Percentiles rank a stretch among this genome's conserved stretches.
phyloP scores from a whole-genome alignment of 1,140 invertebrate species.

The Drosophila tsacasi region DNA sequence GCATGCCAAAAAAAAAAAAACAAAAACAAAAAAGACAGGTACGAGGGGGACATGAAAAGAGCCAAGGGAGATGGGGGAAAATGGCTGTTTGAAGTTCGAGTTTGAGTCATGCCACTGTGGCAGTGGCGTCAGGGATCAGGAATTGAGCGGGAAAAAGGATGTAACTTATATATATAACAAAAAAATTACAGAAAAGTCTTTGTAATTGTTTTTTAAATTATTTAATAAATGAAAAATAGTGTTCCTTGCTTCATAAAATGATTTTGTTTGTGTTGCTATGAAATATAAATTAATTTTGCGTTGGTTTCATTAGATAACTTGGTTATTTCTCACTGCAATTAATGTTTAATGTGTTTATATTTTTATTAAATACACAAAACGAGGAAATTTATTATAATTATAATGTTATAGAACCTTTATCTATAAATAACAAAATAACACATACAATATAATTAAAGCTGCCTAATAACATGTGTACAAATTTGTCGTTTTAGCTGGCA shows the following conservation, averaged over 20 bases:
- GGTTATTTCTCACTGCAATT: not conserved
- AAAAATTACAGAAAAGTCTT: not conserved
- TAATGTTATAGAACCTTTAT: no score
- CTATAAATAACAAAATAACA: no score
- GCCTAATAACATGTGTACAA: no score
- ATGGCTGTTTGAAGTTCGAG: conserved; percentile 49
- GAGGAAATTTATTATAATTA: no score
- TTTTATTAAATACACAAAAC: no score
- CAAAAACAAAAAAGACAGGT: not conserved
- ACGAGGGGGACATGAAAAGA: not conserved
- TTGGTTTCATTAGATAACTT: not conserved
- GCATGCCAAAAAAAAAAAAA: conserved; percentile 50
- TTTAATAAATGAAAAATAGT: not conserved
- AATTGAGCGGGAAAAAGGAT: not conserved
- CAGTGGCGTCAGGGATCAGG: not conserved
- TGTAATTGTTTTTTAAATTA: not conserved
- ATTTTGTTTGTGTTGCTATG: not conserved
- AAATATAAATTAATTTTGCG: not conserved
- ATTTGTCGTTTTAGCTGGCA: no score
- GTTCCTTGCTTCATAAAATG: not conserved
- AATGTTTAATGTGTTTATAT: not conserved
- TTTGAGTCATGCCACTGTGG: conserved; percentile 61
- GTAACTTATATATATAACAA: not conserved
- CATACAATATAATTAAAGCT: no score
- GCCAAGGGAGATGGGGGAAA: conserved; percentile 3